A percentile compares a stretch with the other conserved stretches of the same genome.
phyloP scores from a whole-genome alignment of 1,140 invertebrate species.

The Lepeophtheirus salmonis region DNA sequence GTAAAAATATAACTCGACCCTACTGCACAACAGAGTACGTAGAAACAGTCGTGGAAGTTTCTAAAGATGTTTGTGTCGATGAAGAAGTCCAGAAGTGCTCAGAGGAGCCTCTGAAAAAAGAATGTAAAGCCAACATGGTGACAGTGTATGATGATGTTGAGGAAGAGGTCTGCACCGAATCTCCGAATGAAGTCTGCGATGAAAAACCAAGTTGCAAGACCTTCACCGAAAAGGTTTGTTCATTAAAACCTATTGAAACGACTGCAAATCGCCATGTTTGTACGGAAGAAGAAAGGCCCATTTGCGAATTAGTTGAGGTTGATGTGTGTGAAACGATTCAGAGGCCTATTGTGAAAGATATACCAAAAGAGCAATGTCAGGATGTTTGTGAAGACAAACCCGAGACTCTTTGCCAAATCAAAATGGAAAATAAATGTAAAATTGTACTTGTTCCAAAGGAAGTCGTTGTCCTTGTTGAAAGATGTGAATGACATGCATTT shows the following conservation, averaged over 20 bases:
- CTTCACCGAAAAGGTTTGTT: not conserved
- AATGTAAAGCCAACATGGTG: not conserved
- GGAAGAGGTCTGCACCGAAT: not conserved
- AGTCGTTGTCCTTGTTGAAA: not conserved
- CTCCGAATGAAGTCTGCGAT: not conserved
- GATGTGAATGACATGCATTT: too few species aligned
- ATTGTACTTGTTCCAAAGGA: not conserved
- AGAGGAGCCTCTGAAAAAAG: not conserved
- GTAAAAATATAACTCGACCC: not conserved
- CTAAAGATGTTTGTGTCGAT: not conserved
- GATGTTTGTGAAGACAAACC: not conserved
- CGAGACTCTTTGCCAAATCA: not conserved
- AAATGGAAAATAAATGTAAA: not conserved
- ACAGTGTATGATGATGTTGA: not conserved
- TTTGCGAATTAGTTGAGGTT: not conserved
- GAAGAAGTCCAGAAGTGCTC: not conserved
- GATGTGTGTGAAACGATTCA: not conserved
- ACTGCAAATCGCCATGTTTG: not conserved
- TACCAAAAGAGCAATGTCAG: not conserved
- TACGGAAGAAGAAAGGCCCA: not conserved
- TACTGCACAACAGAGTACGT: not conserved
- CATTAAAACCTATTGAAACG: not conserved
- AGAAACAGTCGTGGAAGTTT: not conserved
- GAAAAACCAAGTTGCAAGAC: not conserved
- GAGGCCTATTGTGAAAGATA: not conserved